Evolutionary conservation across 1,140 invertebrate species (phyloP).

Genomic region (Drosophila asahinai): DNA sequence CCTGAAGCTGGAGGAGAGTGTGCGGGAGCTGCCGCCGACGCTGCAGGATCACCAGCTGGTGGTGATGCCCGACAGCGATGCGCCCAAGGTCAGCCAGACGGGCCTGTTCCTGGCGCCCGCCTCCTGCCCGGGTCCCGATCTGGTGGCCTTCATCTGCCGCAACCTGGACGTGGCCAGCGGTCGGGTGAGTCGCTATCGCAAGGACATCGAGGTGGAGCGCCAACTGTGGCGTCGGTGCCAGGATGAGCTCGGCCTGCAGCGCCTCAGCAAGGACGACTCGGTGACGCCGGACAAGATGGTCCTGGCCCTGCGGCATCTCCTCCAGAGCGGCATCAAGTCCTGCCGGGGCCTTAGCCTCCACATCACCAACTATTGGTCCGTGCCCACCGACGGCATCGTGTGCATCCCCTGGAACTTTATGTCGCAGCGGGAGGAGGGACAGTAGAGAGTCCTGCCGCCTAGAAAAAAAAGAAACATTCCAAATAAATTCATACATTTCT

Average conservation of each 20-base stretch:
- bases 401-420: constrained; percentile 97
- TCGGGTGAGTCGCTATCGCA: constrained; percentile 90
- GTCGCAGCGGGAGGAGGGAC: neutral
- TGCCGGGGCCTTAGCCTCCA: constrained; percentile 88
- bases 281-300: constrained; percentile 95
- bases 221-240: constrained; percentile 89
- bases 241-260: constrained; percentile 88
- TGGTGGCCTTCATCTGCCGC: constrained; percentile 92
- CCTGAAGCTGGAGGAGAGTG: constrained; percentile 85
- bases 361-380: constrained; percentile 91
- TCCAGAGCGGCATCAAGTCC: constrained; percentile 85
- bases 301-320: constrained; percentile 90
- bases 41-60: constrained; percentile 92
- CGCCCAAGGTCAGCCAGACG: constrained; percentile 94
- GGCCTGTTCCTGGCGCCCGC: constrained; percentile 96
- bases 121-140: constrained; percentile 92
- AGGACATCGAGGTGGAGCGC: constrained; percentile 91
- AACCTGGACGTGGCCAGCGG: constrained; percentile 90
- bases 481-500: constrained; percentile 12
- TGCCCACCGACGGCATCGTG: constrained; percentile 88
- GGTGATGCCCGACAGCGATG: constrained; percentile 95
- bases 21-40: constrained; percentile 88
- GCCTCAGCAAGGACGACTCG: constrained; percentile 94
- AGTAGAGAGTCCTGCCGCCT: too few species aligned
- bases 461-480: neutral